Evolutionary conservation across 2,888 invertebrate species (phyloP), one percentile per base, ranked within the genome.

Genomic region (Netelia inedita): DNA sequence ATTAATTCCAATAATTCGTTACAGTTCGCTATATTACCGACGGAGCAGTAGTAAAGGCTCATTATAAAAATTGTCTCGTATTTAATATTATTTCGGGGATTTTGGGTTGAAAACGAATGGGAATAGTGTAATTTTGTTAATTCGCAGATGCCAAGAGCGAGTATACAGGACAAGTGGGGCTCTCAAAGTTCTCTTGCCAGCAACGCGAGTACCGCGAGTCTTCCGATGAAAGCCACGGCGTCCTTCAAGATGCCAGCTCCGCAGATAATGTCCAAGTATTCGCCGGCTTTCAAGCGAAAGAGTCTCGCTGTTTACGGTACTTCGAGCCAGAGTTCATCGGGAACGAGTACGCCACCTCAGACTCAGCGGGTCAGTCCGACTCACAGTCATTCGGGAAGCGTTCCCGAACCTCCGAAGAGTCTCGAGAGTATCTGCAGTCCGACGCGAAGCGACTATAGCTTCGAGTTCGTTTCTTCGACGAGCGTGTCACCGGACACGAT

Each of bases 271-370:
- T 97, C 97, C 1, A 97, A 97, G 94, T 97, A 97, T 94, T 97
- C 97, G 1, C 97, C 97, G 16, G 97, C 97, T 2, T 97, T 97
- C 90, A 97, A 97, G 93, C 94, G 97, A 86, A 97, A 97, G 94
- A 96, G 96, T 79, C 94, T 97, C 68, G 95, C 96, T 89, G 95
- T 97, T 0, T 96, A 96, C 91, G 93, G 93, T 6, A 66, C 81
- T n/a, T 94, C 86, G 79, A 78, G 87, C 84, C 59, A 81, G 81
- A 86, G 80, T 79, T 82, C 86, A 19, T 21, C 89, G 75, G 79
- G 68, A 57, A 72, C 80, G 55, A 79, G 83, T 61, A 86, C 75
- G 65, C 85, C 81, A 75, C 79, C 85, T 73, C 83, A 68, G 76
- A 83, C 76, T 9, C 81, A 76, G 80, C 82, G 83, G 82, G 88